Percentiles rank a stretch among this genome's conserved stretches.
Conservation (phyloP, 2,113 vertebrate genomes). For the Trinectes maculatus region DNA sequence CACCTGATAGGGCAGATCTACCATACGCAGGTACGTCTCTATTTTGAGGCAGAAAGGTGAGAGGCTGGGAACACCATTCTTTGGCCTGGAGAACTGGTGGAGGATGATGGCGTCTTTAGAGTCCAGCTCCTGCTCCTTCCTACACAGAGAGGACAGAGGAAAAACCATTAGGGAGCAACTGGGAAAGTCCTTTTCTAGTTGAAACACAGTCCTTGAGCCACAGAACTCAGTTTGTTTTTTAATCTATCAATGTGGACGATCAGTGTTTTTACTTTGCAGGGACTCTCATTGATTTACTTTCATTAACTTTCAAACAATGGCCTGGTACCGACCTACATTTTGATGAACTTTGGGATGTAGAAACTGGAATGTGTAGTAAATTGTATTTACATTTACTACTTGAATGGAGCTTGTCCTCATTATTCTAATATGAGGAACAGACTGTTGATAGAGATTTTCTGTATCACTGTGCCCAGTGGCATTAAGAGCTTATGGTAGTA, state of each 20-base stretch:
- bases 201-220: neutral
- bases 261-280: too few species aligned
- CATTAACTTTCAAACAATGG: conserved; percentile 5
- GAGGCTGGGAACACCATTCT: conserved; percentile 92
- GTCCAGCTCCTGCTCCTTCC: conserved; percentile 96
- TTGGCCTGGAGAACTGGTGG: conserved; percentile 97
- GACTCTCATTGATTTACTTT: neutral
- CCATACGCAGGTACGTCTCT: conserved; percentile 97
- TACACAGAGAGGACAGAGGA: conserved; percentile 55
- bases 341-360: too few species aligned
- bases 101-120: conserved; percentile 98
- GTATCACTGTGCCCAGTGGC: neutral
- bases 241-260: too few species aligned
- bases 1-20: conserved; percentile 98
- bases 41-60: conserved; percentile 98
- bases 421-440: too few species aligned
- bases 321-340: neutral
- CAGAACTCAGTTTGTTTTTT: too few species aligned
- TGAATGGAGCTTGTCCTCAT: too few species aligned
- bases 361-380: neutral
- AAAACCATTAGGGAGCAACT: neutral
- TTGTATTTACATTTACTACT: too few species aligned
- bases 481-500: neutral
- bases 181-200: neutral
- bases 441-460: neutral